Percentiles rank a stretch among this genome's conserved stretches.
Evolutionary conservation across 2,888 invertebrate genomes (phyloP).

Genomic region (Spatulosminthurus flaviceps): DNA sequence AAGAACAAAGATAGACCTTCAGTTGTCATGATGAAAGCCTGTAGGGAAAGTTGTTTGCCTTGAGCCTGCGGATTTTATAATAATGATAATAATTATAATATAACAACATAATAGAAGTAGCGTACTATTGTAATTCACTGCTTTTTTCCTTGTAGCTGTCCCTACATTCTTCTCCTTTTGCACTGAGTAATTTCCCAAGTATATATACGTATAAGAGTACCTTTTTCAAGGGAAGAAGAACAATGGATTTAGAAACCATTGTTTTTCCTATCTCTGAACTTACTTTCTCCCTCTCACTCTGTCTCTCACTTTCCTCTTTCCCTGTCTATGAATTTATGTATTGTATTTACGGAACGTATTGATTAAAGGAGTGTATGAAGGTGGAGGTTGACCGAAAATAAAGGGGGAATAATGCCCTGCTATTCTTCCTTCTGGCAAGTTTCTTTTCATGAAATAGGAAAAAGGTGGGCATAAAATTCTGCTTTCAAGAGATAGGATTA

Average conservation of each 20-base stretch:
- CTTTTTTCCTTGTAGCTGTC: neutral
- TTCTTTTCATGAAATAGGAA: neutral
- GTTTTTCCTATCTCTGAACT: neutral
- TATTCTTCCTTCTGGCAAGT: neutral
- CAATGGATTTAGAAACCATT: neutral
- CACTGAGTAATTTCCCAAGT: neutral
- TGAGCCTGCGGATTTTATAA: neutral
- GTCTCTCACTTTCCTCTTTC: neutral
- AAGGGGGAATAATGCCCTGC: slow-evolving; percentile 37
- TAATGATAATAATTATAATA: neutral
- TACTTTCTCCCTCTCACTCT: neutral
- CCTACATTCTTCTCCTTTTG: neutral
- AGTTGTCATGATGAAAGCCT: neutral
- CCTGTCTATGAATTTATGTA: slow-evolving; percentile 31
- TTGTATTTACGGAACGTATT: slow-evolving; percentile 43
- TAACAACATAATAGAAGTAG: too few relatives aligned
- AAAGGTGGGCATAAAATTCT: slow-evolving; percentile 35
- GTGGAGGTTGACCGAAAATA: slow-evolving; percentile 36
- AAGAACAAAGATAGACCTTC: neutral
- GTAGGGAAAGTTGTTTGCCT: neutral
- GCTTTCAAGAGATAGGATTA: slow-evolving; percentile 36
- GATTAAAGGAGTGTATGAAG: slow-evolving; percentile 31
- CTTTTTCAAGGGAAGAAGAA: too few relatives aligned
- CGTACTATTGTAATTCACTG: neutral
- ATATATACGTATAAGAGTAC: too few relatives aligned